Evolutionary conservation across 1,140 invertebrate genomes (phyloP), one percentile per base, ranked within the genome.

Genomic region (Aricia agestis): DNA sequence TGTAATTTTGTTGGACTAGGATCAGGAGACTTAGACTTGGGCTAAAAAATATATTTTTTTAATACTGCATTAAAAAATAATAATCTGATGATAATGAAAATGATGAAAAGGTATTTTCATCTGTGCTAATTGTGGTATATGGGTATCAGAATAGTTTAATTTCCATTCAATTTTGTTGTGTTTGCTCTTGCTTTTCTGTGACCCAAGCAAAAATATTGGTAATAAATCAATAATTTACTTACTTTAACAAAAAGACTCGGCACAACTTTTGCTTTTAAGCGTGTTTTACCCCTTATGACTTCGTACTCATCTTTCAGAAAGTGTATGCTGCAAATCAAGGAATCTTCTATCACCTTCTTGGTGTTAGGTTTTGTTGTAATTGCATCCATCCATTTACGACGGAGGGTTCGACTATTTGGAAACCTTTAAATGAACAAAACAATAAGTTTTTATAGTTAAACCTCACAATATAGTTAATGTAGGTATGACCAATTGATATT

Each of bases 231-330:
- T 13, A 15, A 52, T 52, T 52, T 13, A 52, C 72, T 77, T 31
- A 76, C 76, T 25, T 66, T 25, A 32, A 59, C 52, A 36, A 80
- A 78, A 7, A 85, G 32, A 68, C 77, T 83, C 0, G 87, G 87
- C 52, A 90, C 78, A 1, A 83, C 84, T 19, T 78, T 80, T 11
- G 82, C 74, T 42, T 85, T 86, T 1, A 90, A 69, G 41, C 85
- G 68, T 0, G 74, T 74, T 69, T 82, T 82, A 0, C 85, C 83
- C 0, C 85, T 69, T 0, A 86, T 74, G 0, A 66, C 69, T 61
- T 85, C 80, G 13, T 87, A 89, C 68, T 90, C 79, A 0, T 77
- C 74, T 1, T 72, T 42, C 0, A 59, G 63, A 66, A 90, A 90
- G 70, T 90, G 87, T 0, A 66, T 67, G 69, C 76, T 83, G 76